Conservation (phyloP, 1,140 invertebrate genomes). For the Drosophila orosa region DNA sequence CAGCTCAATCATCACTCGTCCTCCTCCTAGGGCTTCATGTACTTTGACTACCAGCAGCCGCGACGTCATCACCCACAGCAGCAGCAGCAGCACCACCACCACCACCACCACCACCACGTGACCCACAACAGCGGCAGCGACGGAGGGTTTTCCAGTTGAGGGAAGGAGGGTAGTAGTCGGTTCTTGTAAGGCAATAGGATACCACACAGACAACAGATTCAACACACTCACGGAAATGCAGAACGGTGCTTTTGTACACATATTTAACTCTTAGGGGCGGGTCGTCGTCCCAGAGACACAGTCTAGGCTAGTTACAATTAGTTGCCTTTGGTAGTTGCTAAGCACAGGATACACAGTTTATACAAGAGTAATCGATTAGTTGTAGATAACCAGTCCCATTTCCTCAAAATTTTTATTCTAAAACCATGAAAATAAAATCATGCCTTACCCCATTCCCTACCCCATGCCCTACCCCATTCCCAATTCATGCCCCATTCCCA, state of each 20-base stretch:
- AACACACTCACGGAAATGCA: conserved; percentile 30
- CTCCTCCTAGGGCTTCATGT: conserved; percentile 83
- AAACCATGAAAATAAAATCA: not conserved
- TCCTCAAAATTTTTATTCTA: too few relatives aligned
- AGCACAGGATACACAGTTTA: conserved; percentile 55
- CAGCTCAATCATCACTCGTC: conserved; percentile 75
- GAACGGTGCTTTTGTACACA: conserved; percentile 37
- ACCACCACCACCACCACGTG: conserved; percentile 10
- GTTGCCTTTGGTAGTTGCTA: conserved; percentile 54
- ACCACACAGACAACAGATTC: conserved; percentile 7
- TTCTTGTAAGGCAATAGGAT: conserved; percentile 28
- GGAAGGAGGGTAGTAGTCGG: conserved; percentile 1
- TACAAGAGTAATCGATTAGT: conserved; percentile 38
- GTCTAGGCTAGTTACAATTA: conserved; percentile 52
- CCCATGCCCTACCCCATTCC: not conserved
- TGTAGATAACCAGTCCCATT: not conserved
- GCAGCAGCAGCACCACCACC: conserved; percentile 6
- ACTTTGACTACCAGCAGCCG: conserved; percentile 76
- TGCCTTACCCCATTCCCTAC: not conserved
- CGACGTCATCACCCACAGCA: conserved; percentile 10
- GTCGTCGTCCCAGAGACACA: conserved; percentile 22
- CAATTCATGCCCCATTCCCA: not conserved
- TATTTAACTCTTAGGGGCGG: conserved; percentile 7
- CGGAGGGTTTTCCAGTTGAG: conserved; percentile 37
- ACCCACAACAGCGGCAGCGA: not conserved